Conservation (phyloP, 2,797 vertebrate species). For the Enoplosus armatus region DNA sequence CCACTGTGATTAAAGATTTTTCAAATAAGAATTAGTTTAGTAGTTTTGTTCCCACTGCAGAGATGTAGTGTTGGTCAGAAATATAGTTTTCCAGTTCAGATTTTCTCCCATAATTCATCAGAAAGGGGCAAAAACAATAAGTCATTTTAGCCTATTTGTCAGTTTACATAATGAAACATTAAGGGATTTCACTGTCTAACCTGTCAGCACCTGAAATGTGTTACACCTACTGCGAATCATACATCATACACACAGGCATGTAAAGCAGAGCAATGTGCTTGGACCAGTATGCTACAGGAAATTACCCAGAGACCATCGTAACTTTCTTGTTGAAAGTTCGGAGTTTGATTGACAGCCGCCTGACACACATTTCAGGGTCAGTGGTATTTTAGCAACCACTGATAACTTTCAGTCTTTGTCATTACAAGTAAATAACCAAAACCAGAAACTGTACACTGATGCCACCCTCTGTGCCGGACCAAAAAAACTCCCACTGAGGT, state of each 20-base stretch:
- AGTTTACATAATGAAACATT: neutral
- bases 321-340: neutral
- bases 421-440: slow-evolving; percentile 15
- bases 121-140: neutral
- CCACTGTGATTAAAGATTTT: neutral
- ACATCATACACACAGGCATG: neutral
- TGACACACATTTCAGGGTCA: accelerated
- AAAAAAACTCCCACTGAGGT: slow-evolving; percentile 33
- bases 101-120: neutral
- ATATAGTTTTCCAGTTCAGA: neutral
- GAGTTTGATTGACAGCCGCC: neutral
- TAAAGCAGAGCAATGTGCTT: neutral
- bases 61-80: neutral
- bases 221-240: neutral
- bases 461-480: neutral
- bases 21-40: neutral
- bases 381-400: neutral
- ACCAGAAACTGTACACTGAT: slow-evolving; percentile 1
- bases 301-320: accelerated
- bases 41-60: neutral
- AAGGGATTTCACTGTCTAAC: neutral
- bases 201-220: neutral
- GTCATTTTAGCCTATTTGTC: neutral
- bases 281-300: neutral
- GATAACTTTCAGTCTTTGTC: slow-evolving; percentile 18